Conservation (phyloP, 2,113 vertebrate species). For the Chionomys nivalis region DNA sequence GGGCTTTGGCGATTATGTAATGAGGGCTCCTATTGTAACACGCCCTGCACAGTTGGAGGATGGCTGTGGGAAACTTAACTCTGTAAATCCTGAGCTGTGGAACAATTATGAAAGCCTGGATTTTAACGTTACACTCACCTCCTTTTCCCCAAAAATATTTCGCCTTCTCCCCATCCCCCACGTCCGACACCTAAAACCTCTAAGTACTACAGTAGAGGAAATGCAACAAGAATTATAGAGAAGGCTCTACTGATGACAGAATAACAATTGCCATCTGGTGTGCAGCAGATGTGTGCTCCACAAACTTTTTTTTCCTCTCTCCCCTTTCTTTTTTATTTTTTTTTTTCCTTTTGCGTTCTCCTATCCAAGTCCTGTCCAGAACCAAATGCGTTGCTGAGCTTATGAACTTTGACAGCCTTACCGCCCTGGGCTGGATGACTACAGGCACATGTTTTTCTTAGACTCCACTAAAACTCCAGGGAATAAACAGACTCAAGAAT, state of each 20-base stretch:
- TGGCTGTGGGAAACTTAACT: constrained; percentile 75
- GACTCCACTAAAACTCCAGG: constrained; percentile 65
- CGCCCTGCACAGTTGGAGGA: constrained; percentile 64
- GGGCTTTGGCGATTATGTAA: constrained; percentile 75
- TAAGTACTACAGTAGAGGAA: constrained; percentile 73
- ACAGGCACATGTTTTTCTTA: constrained; percentile 65
- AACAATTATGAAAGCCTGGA: constrained; percentile 77
- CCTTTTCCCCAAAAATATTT: constrained; percentile 71
- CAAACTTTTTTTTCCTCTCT: constrained; percentile 51
- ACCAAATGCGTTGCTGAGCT: constrained; percentile 69
- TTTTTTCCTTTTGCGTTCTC: constrained; percentile 64
- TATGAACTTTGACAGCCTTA: constrained; percentile 79
- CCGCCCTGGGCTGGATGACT: constrained; percentile 70
- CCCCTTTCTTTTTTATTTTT: constrained; percentile 39
- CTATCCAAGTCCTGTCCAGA: constrained; percentile 70
- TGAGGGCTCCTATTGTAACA: constrained; percentile 72
- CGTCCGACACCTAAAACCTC: constrained; percentile 22
- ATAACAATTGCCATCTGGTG: constrained; percentile 80
- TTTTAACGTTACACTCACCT: constrained; percentile 78
- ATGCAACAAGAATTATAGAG: constrained; percentile 73
- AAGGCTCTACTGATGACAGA: constrained; percentile 76
- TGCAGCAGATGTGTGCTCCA: constrained; percentile 80
- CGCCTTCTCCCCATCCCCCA: constrained; percentile 40
- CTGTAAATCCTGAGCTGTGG: constrained; percentile 75
- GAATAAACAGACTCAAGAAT: constrained; percentile 73